A percentile compares a stretch with the other conserved stretches of the same genome.
phyloP scores from a whole-genome alignment of 2,888 invertebrate genomes.

The Andrena minutula region DNA sequence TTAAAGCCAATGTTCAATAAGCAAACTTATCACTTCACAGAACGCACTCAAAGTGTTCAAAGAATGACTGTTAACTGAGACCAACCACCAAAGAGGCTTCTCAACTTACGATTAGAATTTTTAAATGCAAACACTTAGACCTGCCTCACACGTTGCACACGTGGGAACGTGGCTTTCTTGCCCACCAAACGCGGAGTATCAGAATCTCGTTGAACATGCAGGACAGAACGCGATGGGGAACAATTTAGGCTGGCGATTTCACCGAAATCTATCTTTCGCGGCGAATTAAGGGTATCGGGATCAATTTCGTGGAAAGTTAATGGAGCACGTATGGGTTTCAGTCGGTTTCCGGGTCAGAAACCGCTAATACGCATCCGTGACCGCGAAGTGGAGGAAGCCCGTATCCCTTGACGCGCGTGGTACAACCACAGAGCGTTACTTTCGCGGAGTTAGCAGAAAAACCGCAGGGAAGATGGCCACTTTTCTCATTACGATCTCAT shows the following conservation, averaged over 20 bases:
- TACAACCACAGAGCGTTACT: constrained; percentile 1
- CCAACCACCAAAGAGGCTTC: too few relatives aligned
- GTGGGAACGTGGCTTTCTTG: constrained; percentile 39
- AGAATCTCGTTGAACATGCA: not conserved
- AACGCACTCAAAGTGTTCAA: too few relatives aligned
- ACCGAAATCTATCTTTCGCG: constrained; percentile 49
- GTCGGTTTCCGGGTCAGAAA: constrained; percentile 52
- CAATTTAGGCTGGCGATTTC: constrained; percentile 55
- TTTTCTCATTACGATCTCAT: not conserved
- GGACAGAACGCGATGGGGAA: not conserved
- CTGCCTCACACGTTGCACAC: not conserved
- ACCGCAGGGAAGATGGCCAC: constrained; percentile 4
- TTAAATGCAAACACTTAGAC: too few relatives aligned
- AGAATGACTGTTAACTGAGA: too few relatives aligned
- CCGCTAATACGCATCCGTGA: constrained; percentile 35
- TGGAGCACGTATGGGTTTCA: constrained; percentile 47
- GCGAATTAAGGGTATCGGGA: constrained; percentile 47
- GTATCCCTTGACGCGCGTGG: not conserved
- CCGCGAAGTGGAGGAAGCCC: constrained; percentile 9
- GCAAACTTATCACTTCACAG: too few relatives aligned
- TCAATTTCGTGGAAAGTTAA: constrained; percentile 68
- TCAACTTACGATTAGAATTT: too few relatives aligned
- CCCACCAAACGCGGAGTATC: constrained; percentile 19
- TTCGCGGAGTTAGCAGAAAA: constrained; percentile 39
- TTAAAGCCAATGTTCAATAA: too few relatives aligned